A percentile compares a stretch with the other conserved stretches of the same genome.
These are phyloP conservation scores for Lycocorax pyrrhopterus DNA, from an alignment of 2,113 vertebrate species.

Conservation along the genomic window DNA sequence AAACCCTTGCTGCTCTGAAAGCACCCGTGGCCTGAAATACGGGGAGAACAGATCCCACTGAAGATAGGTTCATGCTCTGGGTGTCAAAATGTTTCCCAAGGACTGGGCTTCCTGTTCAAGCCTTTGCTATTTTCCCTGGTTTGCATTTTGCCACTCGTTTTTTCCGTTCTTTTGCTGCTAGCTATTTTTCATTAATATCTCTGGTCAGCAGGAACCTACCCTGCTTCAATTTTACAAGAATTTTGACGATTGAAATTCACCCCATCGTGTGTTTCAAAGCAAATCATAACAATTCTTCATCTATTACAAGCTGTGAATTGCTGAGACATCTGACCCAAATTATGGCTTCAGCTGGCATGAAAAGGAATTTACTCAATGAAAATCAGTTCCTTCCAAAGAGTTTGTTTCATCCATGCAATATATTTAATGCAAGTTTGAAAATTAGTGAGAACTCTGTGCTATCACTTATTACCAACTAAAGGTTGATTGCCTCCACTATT, in stretches of 20 bases:
- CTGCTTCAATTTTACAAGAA: slow-evolving; percentile 34
- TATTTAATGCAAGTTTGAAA: background rate
- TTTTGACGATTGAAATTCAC: slow-evolving; percentile 50
- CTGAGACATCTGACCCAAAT: slow-evolving; percentile 52
- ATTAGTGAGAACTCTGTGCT: background rate
- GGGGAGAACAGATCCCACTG: background rate
- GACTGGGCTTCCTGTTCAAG: background rate
- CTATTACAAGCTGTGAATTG: slow-evolving; percentile 28
- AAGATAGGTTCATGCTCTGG: background rate
- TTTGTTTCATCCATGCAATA: background rate
- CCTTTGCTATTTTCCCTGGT: background rate
- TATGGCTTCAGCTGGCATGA: slow-evolving; percentile 7
- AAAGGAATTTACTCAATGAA: background rate
- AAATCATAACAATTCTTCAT: slow-evolving; percentile 37
- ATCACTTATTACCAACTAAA: background rate
- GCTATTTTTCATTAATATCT: slow-evolving; percentile 16
- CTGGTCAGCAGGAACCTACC: slow-evolving; percentile 36
- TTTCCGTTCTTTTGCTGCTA: slow-evolving; percentile 16
- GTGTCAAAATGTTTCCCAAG: background rate
- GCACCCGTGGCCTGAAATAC: background rate
- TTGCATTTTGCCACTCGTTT: slow-evolving; percentile 15
- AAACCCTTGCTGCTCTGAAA: background rate
- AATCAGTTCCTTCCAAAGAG: background rate
- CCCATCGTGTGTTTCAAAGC: slow-evolving; percentile 38
- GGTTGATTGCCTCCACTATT: background rate